These are phyloP conservation scores for Nephrotoma appendiculata DNA, from an alignment of 2,888 invertebrate species.

Conservation along the genomic window DNA sequence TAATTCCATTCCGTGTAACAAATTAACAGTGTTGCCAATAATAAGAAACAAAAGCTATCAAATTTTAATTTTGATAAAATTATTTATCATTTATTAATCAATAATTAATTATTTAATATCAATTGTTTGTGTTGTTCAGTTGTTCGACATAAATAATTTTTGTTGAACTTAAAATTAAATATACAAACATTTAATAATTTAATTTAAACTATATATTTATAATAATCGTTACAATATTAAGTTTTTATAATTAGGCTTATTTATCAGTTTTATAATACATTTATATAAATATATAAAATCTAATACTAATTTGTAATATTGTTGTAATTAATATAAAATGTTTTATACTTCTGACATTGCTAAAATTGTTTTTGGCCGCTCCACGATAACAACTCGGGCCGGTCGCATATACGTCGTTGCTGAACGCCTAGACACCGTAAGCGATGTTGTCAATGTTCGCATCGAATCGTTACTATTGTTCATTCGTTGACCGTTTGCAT, in stretches of 20 bases:
- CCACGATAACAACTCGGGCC: slow-evolving; percentile 26
- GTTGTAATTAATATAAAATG: background rate
- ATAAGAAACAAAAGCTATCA: background rate
- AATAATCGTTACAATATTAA: background rate
- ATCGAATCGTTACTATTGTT: slow-evolving; percentile 31
- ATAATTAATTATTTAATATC: background rate
- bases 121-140: background rate
- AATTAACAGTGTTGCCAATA: background rate
- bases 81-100: background rate
- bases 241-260: background rate
- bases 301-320: background rate
- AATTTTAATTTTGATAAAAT: background rate
- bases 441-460: slow-evolving; percentile 30
- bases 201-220: background rate
- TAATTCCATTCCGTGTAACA: no score
- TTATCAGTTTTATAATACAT: background rate
- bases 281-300: background rate
- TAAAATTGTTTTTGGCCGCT: slow-evolving; percentile 23
- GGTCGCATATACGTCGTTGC: slow-evolving; percentile 20
- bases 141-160: background rate
- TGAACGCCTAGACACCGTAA: slow-evolving; percentile 29
- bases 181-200: background rate
- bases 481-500: slow-evolving; percentile 27
- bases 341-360: slow-evolving; percentile 31
- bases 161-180: background rate